phyloP scores from a whole-genome alignment of 2,113 vertebrate species.

The Chaenogobius annularis region DNA sequence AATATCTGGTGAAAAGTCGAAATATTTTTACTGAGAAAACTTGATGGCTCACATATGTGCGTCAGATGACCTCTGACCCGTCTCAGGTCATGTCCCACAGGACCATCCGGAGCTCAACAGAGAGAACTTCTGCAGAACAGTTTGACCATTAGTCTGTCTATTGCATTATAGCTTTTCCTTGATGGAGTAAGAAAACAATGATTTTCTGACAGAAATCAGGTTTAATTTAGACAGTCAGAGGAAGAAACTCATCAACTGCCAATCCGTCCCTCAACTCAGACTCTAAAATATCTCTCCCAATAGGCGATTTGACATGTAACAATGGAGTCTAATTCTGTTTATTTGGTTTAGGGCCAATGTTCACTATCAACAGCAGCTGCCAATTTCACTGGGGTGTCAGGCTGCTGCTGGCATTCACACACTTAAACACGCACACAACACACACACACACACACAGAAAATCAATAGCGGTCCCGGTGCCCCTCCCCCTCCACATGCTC shows the following conservation, averaged over 20 bases:
- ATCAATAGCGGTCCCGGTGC: slow-evolving; percentile 43
- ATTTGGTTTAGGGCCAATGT: slow-evolving; percentile 47
- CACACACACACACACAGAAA: slow-evolving; percentile 23
- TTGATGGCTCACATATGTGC: too few species aligned
- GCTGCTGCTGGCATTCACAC: slow-evolving; percentile 55
- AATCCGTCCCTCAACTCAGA: background rate
- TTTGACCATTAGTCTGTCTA: background rate
- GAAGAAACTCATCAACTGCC: background rate
- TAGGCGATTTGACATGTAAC: background rate
- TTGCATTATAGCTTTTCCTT: too few species aligned
- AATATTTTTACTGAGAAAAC: too few species aligned
- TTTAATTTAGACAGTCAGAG: background rate
- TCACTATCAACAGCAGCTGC: slow-evolving; percentile 71
- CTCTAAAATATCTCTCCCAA: background rate
- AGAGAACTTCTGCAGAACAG: background rate
- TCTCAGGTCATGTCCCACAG: background rate
- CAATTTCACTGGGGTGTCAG: slow-evolving; percentile 63
- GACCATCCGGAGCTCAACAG: background rate
- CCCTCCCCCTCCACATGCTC: slow-evolving; percentile 32
- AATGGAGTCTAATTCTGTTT: slow-evolving; percentile 3
- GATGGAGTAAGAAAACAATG: too few species aligned
- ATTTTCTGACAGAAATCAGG: too few species aligned
- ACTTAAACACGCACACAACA: slow-evolving; percentile 31
- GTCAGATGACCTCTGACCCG: background rate
- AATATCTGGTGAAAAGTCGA: background rate